Evolutionary conservation across 2,888 invertebrate genomes (phyloP), one percentile per base, ranked within the genome.

Genomic region (Sinodicranocentrus sp.): DNA sequence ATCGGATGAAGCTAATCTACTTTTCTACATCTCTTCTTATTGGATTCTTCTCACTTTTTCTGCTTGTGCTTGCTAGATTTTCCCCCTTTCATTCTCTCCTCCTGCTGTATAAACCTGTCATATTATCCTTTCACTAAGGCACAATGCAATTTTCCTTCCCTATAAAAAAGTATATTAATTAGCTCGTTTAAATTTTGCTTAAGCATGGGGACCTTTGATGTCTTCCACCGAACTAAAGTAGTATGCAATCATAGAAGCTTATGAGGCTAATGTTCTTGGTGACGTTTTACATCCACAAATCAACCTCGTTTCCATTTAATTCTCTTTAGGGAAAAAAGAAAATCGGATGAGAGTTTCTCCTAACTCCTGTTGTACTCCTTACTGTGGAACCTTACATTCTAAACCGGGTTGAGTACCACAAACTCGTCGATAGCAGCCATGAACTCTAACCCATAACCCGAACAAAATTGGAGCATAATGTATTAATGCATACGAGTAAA

Each of bases 401-500:
- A n/a, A n/a, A n/a, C n/a, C n/a, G n/a, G n/a, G n/a, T n/a, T n/a
- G n/a, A n/a, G n/a, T n/a, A n/a, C n/a, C n/a, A n/a, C n/a, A n/a
- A n/a, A n/a, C n/a, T n/a, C 33, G 10, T 33, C 10, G 5, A 33
- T 33, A 33, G 33, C 10, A 33, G 10, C 33, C 33, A 10, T 33
- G 33, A 33, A 33, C 6, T 19, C 54, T 54, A 54, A 61, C 13
- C 25, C 19, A 3, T 28, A 61, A 61, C 61, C 61, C 61, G 2
- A 13, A 26, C 15, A n/a, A 61, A 25, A n/a, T n/a, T 44, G 26
- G 6, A 19, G 33, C 28, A 48, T 17, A 26, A 21, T 10, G 17
- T 17, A 39, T 17, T 65, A 75, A 65, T 57, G 21, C 65, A 33
- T 33, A 19, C 8, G 26, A 43, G 75, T 67, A 67, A 76, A 67